Percentiles rank a stretch among this genome's conserved stretches.
phyloP scores from a whole-genome alignment of 2,797 vertebrate species.

The Peromyscus nudipes region DNA sequence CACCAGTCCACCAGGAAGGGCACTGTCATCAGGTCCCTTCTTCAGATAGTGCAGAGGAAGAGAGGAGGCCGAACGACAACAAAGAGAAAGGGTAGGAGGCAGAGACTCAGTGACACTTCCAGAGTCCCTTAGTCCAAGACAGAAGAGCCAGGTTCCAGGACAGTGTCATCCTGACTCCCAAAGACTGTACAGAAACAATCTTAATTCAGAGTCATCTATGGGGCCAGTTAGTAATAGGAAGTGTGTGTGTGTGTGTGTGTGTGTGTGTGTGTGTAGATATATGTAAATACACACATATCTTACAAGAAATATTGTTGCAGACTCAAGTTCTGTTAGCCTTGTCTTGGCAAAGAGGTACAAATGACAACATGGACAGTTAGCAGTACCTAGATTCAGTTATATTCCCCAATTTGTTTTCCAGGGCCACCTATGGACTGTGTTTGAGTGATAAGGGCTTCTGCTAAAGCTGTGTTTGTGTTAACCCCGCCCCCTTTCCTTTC shows the following conservation, averaged over 20 bases:
- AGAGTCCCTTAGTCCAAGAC: neutral
- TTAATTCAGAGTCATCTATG: neutral
- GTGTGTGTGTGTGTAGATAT: neutral
- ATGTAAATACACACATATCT: neutral
- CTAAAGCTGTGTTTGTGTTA: neutral
- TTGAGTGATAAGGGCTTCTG: neutral
- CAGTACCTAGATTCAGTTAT: neutral
- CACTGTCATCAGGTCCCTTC: neutral
- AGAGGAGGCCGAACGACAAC: neutral
- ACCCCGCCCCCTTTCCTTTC: neutral
- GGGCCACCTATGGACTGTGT: neutral
- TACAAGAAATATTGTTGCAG: neutral
- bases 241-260: neutral
- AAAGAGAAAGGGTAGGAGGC: neutral
- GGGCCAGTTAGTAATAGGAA: neutral
- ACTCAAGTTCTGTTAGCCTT: neutral
- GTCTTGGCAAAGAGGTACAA: neutral
- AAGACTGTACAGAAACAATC: neutral
- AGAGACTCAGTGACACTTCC: neutral
- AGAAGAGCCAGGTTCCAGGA: neutral
- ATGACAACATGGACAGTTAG: neutral
- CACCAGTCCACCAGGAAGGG: neutral
- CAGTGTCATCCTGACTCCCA: accelerated
- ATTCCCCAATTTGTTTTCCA: neutral
- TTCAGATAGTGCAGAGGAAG: neutral